A percentile compares a stretch with the other conserved stretches of the same genome.
Evolutionary conservation across 2,797 vertebrate genomes (phyloP).

Genomic region (Salarias fasciatus): DNA sequence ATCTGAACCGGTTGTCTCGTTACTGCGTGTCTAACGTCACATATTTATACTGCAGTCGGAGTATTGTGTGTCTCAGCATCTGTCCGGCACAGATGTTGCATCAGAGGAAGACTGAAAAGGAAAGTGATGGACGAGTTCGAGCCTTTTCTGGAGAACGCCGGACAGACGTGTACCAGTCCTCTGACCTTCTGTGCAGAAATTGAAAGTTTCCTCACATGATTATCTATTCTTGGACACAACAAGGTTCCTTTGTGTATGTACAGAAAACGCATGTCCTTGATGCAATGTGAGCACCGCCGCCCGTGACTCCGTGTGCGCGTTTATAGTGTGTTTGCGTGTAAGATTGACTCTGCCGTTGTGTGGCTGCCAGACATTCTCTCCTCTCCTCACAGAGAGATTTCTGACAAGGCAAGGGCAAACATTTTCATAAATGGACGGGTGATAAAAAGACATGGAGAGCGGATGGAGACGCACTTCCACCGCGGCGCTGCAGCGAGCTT

Average conservation of each 20-base stretch:
- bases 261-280: conserved; percentile 35
- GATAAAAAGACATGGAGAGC: conserved; percentile 39
- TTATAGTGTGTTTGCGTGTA: conserved; percentile 32
- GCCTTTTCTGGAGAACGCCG: conserved; percentile 15
- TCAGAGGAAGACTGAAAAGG: conserved; percentile 31
- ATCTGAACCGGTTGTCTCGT: conserved; percentile 36
- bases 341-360: conserved; percentile 40
- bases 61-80: conserved; percentile 26
- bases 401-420: conserved; percentile 63
- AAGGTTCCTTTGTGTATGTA: conserved; percentile 24
- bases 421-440: conserved; percentile 60
- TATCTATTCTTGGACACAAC: conserved; percentile 27
- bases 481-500: conserved; percentile 22
- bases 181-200: conserved; percentile 30
- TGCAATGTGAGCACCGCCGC: conserved; percentile 21
- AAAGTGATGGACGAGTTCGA: conserved; percentile 32
- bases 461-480: conserved; percentile 22
- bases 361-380: conserved; percentile 53
- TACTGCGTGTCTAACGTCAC: conserved; percentile 20
- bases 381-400: conserved; percentile 42
- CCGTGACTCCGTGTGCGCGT: conserved; percentile 14
- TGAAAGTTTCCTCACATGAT: conserved; percentile 26
- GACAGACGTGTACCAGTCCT: background rate
- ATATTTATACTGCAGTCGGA: conserved; percentile 10
- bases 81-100: conserved; percentile 16